Evolutionary conservation across 53 echinoderm and acorn worm species (phyloP), one percentile per base, ranked within the genome.

Genomic region (Echinarachnius parma): DNA sequence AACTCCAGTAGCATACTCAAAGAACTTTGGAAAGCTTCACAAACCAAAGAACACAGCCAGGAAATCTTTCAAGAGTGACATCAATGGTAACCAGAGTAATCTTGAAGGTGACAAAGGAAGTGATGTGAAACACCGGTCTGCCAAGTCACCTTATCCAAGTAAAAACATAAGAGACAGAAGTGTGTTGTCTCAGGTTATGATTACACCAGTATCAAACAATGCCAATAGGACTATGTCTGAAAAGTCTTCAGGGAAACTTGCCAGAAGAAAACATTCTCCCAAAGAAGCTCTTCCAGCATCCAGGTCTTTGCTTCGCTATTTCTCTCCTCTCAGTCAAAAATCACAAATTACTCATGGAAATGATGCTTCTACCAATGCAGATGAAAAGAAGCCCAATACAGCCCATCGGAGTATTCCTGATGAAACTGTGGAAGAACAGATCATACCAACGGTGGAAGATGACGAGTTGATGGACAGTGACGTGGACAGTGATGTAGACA

Each of bases 41-140:
- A 66, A 66, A 32, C 28, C 18, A 21, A 69, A 69, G 34, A 34
- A 69, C 53, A 69, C 69, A 33, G 69, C 69, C 32, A 31, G 69
- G 34, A 69, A 69, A 53, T 69, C 69, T 24, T 13, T 28, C 11
- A 69, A 53, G 33, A 48, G 32, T 21, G 35, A 23, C 21, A 69
- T 69, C 53, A 49, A 69, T 14, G 53, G 34, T 15, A 52, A 53
- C 39, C 62, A 32, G 34, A 60, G 34, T 19, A 18, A 15, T 9
- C 2, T 1, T 10, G 23, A 62, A 30, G 42, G 62, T 28, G n/a
- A n/a, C n/a, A n/a, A n/a, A n/a, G n/a, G n/a, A n/a, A n/a, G n/a
- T n/a, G n/a, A n/a, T n/a, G n/a, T n/a, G n/a, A n/a, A n/a, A n/a
- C n/a, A n/a, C n/a, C n/a, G n/a, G n/a, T n/a, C n/a, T n/a, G n/a